phyloP scores from a whole-genome alignment of 2,888 invertebrate genomes.

The Drosophila putrida region DNA sequence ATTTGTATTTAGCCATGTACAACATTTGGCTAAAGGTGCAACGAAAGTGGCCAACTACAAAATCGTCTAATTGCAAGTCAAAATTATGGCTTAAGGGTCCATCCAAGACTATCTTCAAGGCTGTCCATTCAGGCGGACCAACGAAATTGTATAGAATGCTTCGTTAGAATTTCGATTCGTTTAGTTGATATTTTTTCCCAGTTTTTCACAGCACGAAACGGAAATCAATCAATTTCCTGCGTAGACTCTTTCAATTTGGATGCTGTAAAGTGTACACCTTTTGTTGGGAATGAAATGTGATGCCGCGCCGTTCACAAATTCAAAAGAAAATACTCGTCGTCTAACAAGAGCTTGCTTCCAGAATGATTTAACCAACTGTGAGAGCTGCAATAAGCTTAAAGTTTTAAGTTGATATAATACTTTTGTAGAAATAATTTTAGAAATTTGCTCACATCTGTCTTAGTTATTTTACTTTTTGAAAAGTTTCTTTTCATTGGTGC shows the following conservation, averaged over 20 bases:
- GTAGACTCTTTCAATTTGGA: constrained; percentile 62
- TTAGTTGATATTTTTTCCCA: constrained; percentile 29
- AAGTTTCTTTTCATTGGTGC: too few species aligned
- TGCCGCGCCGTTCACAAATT: constrained; percentile 10
- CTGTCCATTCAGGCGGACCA: constrained; percentile 2
- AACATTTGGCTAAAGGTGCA: constrained; percentile 50
- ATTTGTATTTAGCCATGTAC: constrained; percentile 42
- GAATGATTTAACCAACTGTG: neutral
- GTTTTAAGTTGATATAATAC: neutral
- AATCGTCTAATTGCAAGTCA: constrained; percentile 46
- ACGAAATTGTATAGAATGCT: neutral
- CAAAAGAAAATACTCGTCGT: constrained; percentile 8
- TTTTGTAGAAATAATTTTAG: neutral
- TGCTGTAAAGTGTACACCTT: constrained; percentile 24
- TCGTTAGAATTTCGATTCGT: constrained; percentile 5
- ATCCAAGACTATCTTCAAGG: neutral
- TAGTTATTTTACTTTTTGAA: neutral
- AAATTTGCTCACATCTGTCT: neutral
- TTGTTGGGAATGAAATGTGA: constrained; percentile 13
- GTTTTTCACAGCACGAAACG: constrained; percentile 39
- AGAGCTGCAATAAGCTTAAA: neutral
- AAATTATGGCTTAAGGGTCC: constrained; percentile 30
- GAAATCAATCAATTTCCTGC: constrained; percentile 79
- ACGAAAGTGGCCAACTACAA: constrained; percentile 39
- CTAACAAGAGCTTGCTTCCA: constrained; percentile 1